Evolutionary conservation across 1,140 invertebrate genomes (phyloP).

Genomic region (Drosophila sulfurigaster): DNA sequence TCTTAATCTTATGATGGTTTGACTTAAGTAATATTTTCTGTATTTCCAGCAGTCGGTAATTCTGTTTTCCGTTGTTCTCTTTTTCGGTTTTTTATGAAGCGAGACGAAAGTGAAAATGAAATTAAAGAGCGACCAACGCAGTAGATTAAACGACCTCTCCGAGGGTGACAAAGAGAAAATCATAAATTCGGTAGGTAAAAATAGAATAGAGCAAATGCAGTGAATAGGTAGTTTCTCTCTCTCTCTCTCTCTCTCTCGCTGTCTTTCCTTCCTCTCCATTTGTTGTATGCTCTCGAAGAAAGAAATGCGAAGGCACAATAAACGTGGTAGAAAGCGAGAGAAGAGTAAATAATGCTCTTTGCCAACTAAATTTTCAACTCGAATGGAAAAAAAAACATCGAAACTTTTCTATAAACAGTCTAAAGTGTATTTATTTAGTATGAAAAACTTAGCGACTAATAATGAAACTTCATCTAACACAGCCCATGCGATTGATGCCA

Average conservation of each 20-base stretch:
- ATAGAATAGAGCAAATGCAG: background rate
- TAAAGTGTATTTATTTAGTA: slow-evolving; percentile 51
- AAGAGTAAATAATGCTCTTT: background rate
- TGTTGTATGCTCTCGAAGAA: background rate
- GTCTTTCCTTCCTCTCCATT: background rate
- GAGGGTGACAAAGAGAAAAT: background rate
- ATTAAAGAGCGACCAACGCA: background rate
- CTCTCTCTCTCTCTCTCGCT: background rate
- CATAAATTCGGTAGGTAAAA: background rate
- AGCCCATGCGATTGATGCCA: slow-evolving; percentile 26
- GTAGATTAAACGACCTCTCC: background rate
- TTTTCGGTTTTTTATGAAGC: background rate
- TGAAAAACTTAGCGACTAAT: slow-evolving; percentile 33
- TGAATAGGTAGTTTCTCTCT: background rate
- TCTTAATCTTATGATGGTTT: too few species aligned
- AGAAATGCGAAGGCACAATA: background rate
- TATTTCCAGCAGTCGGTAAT: too few species aligned
- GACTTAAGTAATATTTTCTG: too few species aligned
- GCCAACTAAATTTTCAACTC: background rate
- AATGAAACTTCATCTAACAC: slow-evolving; percentile 63
- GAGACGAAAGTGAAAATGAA: too few species aligned
- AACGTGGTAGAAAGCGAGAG: background rate
- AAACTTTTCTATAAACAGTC: slow-evolving; percentile 18
- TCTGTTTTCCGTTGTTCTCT: background rate
- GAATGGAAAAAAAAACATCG: background rate